Evolutionary conservation across 2,797 vertebrate species (phyloP), one percentile per base, ranked within the genome.

Genomic region (Schizopygopsis malacanthus): DNA sequence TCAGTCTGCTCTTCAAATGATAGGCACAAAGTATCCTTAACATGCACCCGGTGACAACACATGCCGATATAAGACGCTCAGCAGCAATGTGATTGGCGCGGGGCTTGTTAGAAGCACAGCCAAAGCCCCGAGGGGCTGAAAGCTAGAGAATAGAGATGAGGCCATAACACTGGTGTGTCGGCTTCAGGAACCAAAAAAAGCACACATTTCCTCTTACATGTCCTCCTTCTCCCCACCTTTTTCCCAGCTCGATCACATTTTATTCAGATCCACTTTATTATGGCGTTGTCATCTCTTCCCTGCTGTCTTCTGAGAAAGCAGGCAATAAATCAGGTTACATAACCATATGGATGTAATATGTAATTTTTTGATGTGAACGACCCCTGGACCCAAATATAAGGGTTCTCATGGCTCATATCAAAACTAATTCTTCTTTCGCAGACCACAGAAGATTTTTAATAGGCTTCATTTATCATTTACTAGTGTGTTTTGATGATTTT

Each of bases 91-190:
- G 81, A 87, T 87, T 79, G 63, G 41, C 72, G 81, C 61, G 9
- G 69, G 79, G 52, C 65, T 85, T 85, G 63, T 91, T 86, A 88
- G 86, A 88, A 82, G 84, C 83, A 81, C 59, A 85, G 87, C 86
- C 86, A 84, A 89, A 79, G 65, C 88, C 89, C 83, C 0, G 16
- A 75, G 87, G 88, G 81, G 39, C 67, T 18, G n/a, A 85, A 83
- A 9, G 20, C 59, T 83, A 54, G 81, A 83, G 80, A 89, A 87
- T 37, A 75, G 82, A 75, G 41, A 86, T 7, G 59, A 50, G 75
- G 79, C 67, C 80, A 85, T 87, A 85, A 69, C 87, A 87, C 56
- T n/a, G 9, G 59, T 71, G 72, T 11, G 25, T 75, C 83, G 54
- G 85, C 79, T 87, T 67, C 84, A 52, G 71, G 59, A 87, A 84